A percentile compares a stretch with the other conserved stretches of the same genome.
phyloP scores from a whole-genome alignment of 2,888 invertebrate genomes.

The Plagiodera versicolora region DNA sequence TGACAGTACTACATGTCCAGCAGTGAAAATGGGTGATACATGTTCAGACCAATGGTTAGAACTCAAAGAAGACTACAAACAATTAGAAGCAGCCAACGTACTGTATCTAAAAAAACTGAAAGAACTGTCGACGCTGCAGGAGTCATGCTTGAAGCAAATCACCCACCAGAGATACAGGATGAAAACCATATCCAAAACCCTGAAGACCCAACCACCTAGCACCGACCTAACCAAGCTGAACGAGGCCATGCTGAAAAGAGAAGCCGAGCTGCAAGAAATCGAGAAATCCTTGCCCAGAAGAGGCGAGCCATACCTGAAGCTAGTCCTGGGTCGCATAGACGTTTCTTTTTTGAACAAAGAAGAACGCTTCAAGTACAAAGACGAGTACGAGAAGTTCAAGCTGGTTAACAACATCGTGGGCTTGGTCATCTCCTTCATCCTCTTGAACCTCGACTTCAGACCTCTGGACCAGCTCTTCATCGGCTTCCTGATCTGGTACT shows the following conservation, averaged over 20 bases:
- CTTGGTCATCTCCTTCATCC: conserved; percentile 77
- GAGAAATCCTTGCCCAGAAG: conserved; percentile 88
- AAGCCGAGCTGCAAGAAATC: conserved; percentile 83
- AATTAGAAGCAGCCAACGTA: conserved; percentile 69
- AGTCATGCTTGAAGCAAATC: conserved; percentile 81
- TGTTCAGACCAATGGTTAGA: conserved; percentile 40
- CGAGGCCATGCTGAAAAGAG: conserved; percentile 76
- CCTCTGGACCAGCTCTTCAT: conserved; percentile 81
- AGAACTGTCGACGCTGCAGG: conserved; percentile 77
- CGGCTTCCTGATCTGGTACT: conserved; percentile 98
- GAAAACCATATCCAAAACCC: conserved; percentile 61
- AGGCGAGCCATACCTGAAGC: conserved; percentile 83
- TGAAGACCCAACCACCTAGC: conserved; percentile 17
- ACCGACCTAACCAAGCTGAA: conserved; percentile 47
- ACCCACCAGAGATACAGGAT: conserved; percentile 88
- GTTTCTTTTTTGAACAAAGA: conserved; percentile 93
- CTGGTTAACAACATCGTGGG: conserved; percentile 88
- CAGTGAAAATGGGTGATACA: conserved; percentile 31
- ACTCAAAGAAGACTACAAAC: conserved; percentile 37
- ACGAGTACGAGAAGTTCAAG: conserved; percentile 98
- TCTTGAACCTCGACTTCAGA: conserved; percentile 60
- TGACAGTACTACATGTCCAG: conserved; percentile 10
- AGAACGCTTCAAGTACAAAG: conserved; percentile 89
- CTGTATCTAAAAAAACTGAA: conserved; percentile 80
- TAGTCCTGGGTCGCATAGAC: conserved; percentile 94